Evolutionary conservation across 2,888 invertebrate genomes (phyloP), one percentile per base, ranked within the genome.

Genomic region (Slavum lentiscoides): DNA sequence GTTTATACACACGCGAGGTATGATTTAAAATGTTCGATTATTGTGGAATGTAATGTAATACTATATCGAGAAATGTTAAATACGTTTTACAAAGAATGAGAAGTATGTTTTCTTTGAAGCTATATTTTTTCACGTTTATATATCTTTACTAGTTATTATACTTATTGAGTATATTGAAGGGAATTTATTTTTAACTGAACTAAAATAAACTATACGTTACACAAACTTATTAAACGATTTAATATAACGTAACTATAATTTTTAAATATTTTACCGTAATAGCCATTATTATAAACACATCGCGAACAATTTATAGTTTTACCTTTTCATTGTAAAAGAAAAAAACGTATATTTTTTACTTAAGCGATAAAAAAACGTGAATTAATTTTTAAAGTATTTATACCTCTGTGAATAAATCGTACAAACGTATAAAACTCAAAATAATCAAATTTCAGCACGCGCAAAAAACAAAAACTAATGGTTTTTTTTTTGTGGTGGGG

Each of bases 1-100:
- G n/a, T 69, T 69, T 69, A 53, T 55, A 55, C 13, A 49, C 49
- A 15, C 9, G 11, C 49, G 15, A 49, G 49, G 1, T 49, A 13
- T 49, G 49, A 49, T 49, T 49, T 49, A 49, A 66, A 66, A 74
- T 55, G 15, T 37, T n/a, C 62, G 72, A 72, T 59, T 59, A 72
- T 61, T 59, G 15, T 9, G 37, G 2, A 21, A 55, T 19, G 13
- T 55, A 55, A 55, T 17, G 0, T 17, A 53, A 8, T 58, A 23
- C 49, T 49, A 17, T 30, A 49, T 62, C 19, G 30, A 49, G 6
- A 23, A 73, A 73, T 61, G 61, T 43, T 0, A n/a, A 73, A 19
- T 62, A 62, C 19, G 30, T 23, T 49, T 62, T 30, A 49, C n/a
- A 7, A n/a, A 53, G 49, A 21, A 74, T 49, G 9, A 30, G 30